phyloP scores from a whole-genome alignment of 2,113 vertebrate genomes.

The Pomatostomus ruficeps region DNA sequence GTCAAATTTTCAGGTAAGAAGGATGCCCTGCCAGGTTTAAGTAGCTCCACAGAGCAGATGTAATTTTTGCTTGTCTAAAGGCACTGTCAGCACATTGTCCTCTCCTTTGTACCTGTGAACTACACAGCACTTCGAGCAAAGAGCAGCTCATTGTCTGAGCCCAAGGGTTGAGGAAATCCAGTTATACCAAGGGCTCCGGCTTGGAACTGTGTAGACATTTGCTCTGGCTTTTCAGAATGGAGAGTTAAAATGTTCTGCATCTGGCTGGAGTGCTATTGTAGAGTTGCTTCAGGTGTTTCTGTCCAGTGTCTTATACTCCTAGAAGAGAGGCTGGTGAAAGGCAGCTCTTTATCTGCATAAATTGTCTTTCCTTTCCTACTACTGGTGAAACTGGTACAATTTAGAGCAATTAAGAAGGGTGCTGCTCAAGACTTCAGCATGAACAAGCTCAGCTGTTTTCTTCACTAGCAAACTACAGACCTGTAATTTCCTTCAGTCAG shows the following conservation, averaged over 20 bases:
- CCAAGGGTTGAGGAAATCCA: neutral
- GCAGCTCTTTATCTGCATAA: neutral
- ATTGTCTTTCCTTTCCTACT: neutral
- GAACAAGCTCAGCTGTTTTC: neutral
- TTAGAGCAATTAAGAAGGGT: neutral
- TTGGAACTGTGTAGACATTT: neutral
- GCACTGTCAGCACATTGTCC: neutral
- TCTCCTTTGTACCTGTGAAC: neutral
- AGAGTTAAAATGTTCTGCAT: neutral
- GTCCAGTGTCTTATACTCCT: neutral
- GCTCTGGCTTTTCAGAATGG: neutral
- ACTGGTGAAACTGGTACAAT: neutral
- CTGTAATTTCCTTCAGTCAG: neutral
- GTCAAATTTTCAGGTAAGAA: neutral
- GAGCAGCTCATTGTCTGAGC: neutral
- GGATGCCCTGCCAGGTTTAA: neutral
- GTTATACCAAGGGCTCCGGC: neutral
- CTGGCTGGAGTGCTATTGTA: neutral
- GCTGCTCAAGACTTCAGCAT: neutral
- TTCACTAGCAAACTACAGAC: neutral
- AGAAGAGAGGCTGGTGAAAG: neutral
- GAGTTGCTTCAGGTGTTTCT: neutral
- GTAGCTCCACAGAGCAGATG: neutral
- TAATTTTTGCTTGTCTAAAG: neutral
- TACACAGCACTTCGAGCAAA: neutral